These are phyloP conservation scores for Gopherus evgoodei DNA, from an alignment of 2,113 vertebrate genomes.

Conservation along the genomic window DNA sequence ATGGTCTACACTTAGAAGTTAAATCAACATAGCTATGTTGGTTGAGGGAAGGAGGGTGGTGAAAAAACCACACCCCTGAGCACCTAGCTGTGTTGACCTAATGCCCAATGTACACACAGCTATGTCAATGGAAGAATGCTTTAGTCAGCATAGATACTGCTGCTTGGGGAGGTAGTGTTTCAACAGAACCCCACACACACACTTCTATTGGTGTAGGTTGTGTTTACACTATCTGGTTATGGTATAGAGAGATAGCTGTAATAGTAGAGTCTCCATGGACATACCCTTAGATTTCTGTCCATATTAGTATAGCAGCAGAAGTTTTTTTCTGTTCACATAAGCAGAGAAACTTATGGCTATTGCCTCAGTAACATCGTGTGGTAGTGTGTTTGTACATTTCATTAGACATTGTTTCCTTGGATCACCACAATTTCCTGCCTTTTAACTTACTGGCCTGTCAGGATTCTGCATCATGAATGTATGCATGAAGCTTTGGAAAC, in stretches of 20 bases:
- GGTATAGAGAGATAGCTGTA: background rate
- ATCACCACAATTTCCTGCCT: background rate
- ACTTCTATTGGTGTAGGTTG: background rate
- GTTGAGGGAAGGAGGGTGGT: background rate
- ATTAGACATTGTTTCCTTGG: background rate
- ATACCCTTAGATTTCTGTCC: background rate
- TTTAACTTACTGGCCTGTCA: background rate
- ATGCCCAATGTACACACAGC: background rate
- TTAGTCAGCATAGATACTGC: background rate
- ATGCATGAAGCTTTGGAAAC: background rate
- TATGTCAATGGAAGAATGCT: background rate
- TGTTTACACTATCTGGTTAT: background rate
- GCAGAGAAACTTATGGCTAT: background rate
- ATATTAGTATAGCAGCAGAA: background rate
- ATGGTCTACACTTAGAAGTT: background rate
- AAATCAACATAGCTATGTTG: background rate
- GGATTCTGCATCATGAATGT: background rate
- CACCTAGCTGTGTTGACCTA: background rate
- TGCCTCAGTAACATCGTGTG: rapidly evolving
- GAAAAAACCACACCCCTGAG: background rate
- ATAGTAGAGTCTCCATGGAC: background rate
- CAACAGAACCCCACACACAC: background rate
- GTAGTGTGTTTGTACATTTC: background rate
- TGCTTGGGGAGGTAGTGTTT: background rate
- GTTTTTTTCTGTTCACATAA: background rate